Conservation (phyloP, 2,888 invertebrate genomes). For the Plemyria rubiginata region DNA sequence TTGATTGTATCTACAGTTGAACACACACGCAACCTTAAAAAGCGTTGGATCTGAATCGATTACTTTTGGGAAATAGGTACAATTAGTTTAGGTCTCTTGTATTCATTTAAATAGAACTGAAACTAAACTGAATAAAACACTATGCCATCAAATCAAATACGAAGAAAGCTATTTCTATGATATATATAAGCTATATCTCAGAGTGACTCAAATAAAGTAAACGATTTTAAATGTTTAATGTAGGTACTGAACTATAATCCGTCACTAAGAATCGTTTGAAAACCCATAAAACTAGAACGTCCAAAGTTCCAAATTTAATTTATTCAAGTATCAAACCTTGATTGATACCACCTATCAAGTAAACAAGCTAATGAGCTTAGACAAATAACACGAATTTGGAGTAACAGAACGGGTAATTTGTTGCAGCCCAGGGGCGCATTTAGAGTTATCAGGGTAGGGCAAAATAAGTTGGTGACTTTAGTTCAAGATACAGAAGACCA, state of each 20-base stretch:
- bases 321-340: not conserved
- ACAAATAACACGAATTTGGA: conserved; percentile 22
- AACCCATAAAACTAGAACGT: not conserved
- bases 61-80: not conserved
- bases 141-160: no score
- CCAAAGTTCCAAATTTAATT: not conserved
- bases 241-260: no score
- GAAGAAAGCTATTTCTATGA: no score
- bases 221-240: no score
- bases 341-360: conserved; percentile 8
- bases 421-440: conserved; percentile 6
- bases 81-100: no score
- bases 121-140: no score
- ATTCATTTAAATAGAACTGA: no score
- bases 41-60: not conserved
- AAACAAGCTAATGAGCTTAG: conserved; percentile 17
- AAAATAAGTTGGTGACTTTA: not conserved
- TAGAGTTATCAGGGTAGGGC: conserved; percentile 13
- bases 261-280: no score
- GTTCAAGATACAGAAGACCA: conserved; percentile 18
- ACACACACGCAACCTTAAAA: not conserved
- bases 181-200: no score
- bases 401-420: conserved; percentile 8
- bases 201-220: no score
- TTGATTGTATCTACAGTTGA: not conserved